These are phyloP conservation scores for Platycheirus albimanus DNA, from an alignment of 2,888 invertebrate species.

Conservation along the genomic window DNA sequence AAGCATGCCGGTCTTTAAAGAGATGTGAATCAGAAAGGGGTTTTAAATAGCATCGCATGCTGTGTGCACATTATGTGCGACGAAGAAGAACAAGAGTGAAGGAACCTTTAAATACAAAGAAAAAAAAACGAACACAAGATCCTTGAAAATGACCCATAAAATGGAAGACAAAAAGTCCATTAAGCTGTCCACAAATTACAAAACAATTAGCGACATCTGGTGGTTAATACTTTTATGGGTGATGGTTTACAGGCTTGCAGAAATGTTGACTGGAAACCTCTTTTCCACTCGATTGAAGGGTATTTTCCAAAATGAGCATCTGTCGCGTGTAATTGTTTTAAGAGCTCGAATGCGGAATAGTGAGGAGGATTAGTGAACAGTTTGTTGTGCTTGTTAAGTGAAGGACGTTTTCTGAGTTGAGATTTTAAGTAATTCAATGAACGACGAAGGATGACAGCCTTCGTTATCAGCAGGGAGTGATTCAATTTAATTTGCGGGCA, in stretches of 20 bases:
- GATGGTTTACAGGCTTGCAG: slow-evolving; percentile 3
- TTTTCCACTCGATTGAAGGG: slow-evolving; percentile 9
- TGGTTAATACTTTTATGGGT: slow-evolving; percentile 39
- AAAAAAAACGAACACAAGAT: background rate
- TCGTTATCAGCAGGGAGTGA: background rate
- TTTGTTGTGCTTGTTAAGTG: background rate
- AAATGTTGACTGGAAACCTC: background rate
- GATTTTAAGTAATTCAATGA: no score
- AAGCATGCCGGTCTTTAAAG: slow-evolving; percentile 12
- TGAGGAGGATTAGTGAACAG: background rate
- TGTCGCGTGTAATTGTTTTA: slow-evolving; percentile 35
- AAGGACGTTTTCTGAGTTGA: background rate
- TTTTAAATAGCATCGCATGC: slow-evolving; percentile 34
- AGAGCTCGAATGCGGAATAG: background rate
- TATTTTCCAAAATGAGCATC: slow-evolving; percentile 44
- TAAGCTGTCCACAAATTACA: slow-evolving; percentile 67
- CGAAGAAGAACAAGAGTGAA: background rate
- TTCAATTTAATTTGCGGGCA: slow-evolving; percentile 20
- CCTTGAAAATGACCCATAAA: slow-evolving; percentile 68
- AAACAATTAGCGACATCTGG: slow-evolving; percentile 72
- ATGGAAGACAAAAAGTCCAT: slow-evolving; percentile 64
- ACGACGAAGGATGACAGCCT: background rate
- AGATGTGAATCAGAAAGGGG: slow-evolving; percentile 3
- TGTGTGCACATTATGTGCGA: slow-evolving; percentile 44
- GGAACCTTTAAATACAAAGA: background rate